These are phyloP conservation scores for Papilio protenor DNA, from an alignment of 2,888 invertebrate genomes.

Conservation along the genomic window DNA sequence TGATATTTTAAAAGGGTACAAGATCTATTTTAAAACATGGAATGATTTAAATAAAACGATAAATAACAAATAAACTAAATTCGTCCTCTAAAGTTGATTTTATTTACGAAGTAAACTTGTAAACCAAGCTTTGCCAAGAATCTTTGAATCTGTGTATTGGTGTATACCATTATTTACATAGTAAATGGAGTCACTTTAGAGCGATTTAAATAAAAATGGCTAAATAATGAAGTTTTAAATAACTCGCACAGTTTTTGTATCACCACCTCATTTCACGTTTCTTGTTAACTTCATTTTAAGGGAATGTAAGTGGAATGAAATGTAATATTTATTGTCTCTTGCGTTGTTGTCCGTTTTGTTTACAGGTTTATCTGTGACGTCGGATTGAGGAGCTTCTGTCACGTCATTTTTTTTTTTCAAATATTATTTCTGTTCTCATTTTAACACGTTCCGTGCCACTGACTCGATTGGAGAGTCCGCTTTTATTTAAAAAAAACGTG, in stretches of 20 bases:
- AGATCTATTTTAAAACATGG: slow-evolving; percentile 71
- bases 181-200: slow-evolving; percentile 53
- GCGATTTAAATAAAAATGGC: slow-evolving; percentile 75
- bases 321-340: slow-evolving; percentile 63
- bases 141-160: neutral
- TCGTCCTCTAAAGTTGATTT: slow-evolving; percentile 61
- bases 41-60: slow-evolving; percentile 70
- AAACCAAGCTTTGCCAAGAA: neutral
- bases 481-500: neutral
- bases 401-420: slow-evolving; percentile 70
- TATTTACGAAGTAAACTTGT: slow-evolving; percentile 44
- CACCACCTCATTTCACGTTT: slow-evolving; percentile 72
- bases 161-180: slow-evolving; percentile 34
- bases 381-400: slow-evolving; percentile 80
- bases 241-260: slow-evolving; percentile 78
- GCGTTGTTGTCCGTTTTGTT: slow-evolving; percentile 71
- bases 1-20: slow-evolving; percentile 62
- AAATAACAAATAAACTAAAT: slow-evolving; percentile 64
- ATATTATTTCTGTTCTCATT: slow-evolving; percentile 64
- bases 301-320: slow-evolving; percentile 83
- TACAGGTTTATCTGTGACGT: slow-evolving; percentile 77
- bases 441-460: slow-evolving; percentile 44
- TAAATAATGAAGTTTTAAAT: slow-evolving; percentile 75
- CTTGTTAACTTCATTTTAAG: slow-evolving; percentile 75
- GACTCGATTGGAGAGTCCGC: neutral